Conservation (phyloP, 2,113 vertebrate genomes). For the Ophthalmotilapia sp. region DNA sequence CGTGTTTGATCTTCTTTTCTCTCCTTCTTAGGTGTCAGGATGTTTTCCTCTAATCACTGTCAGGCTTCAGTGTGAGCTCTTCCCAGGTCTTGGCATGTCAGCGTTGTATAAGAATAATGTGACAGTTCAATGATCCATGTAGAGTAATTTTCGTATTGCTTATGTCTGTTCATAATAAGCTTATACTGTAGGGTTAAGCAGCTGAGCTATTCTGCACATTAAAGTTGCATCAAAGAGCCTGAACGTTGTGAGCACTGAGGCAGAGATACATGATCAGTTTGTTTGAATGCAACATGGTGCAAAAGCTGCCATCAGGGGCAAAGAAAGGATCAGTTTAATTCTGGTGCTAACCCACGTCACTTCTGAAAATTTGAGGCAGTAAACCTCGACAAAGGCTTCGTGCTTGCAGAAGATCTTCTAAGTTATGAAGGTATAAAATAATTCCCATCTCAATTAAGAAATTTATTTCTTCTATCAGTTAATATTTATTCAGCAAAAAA, state of each 20-base stretch:
- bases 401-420: background rate
- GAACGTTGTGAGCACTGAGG: background rate
- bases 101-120: background rate
- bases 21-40: background rate
- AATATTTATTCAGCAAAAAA: background rate
- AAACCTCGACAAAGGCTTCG: background rate
- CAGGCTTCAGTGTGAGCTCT: background rate
- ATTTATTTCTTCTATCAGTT: background rate
- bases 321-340: background rate
- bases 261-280: background rate
- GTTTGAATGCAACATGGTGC: background rate
- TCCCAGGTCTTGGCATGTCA: background rate
- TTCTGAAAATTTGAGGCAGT: background rate
- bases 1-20: constrained; percentile 15
- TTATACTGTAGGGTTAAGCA: background rate
- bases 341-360: background rate
- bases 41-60: constrained; percentile 11
- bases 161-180: background rate
- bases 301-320: background rate
- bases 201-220: background rate
- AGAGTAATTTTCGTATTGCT: background rate
- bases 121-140: background rate
- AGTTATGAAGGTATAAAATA: background rate
- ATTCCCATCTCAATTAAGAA: background rate
- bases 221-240: background rate